These are phyloP conservation scores for Misgurnus mizolepis DNA, from an alignment of 2,113 vertebrate species.

Conservation along the genomic window DNA sequence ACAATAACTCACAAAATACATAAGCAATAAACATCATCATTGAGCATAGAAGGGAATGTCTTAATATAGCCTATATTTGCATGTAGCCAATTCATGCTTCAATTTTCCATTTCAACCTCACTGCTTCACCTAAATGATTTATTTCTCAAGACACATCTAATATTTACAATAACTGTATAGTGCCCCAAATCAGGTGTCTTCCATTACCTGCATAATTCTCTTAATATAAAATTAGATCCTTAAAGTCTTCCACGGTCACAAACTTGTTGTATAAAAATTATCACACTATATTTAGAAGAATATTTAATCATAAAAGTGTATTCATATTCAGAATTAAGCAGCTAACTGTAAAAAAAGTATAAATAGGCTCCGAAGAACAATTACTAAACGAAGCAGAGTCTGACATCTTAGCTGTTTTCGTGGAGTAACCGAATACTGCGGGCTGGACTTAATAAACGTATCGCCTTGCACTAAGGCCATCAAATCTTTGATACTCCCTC, in stretches of 20 bases:
- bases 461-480: not conserved
- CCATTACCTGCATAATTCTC: slow-evolving; percentile 31
- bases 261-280: not conserved
- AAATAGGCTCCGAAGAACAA: slow-evolving; percentile 55
- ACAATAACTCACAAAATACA: slow-evolving; percentile 30
- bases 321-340: not conserved
- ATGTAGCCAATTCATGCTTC: slow-evolving; percentile 45
- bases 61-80: slow-evolving; percentile 17
- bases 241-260: slow-evolving; percentile 47
- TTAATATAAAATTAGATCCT: slow-evolving; percentile 8
- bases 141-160: slow-evolving; percentile 23
- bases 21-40: slow-evolving; percentile 17
- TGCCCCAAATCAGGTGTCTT: slow-evolving; percentile 45
- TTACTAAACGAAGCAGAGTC: slow-evolving; percentile 59
- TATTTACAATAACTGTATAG: not conserved
- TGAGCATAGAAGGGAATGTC: not conserved
- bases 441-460: not conserved
- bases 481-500: not conserved
- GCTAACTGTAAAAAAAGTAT: slow-evolving; percentile 43
- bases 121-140: slow-evolving; percentile 25
- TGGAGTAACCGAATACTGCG: slow-evolving; percentile 38
- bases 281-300: not conserved
- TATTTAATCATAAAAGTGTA: not conserved
- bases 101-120: slow-evolving; percentile 43
- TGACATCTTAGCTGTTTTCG: not conserved